phyloP scores from a whole-genome alignment of 2,797 vertebrate species.

The Masticophis lateralis region DNA sequence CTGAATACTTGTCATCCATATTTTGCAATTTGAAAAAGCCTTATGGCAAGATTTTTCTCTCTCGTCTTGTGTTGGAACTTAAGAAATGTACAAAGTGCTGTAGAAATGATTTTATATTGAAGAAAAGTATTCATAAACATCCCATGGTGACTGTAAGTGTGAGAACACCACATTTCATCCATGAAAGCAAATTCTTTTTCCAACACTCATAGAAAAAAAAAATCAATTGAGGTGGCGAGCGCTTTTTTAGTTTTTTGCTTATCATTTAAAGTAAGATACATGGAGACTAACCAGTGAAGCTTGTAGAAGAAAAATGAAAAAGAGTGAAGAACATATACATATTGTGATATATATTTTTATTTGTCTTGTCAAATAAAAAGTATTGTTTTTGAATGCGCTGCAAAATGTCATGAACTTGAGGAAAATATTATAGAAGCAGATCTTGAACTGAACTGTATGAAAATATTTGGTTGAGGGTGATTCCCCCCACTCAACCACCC shows the following conservation, averaged over 20 bases:
- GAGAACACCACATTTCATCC: not conserved
- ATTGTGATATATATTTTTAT: not conserved
- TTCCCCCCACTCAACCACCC: rapidly evolving
- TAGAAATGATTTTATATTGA: not conserved
- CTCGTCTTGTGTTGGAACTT: not conserved
- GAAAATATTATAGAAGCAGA: not conserved
- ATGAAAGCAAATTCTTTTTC: not conserved
- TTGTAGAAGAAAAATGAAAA: not conserved
- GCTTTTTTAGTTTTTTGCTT: not conserved
- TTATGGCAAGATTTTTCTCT: not conserved
- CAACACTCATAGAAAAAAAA: not conserved
- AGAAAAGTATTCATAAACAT: not conserved
- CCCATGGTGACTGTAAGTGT: not conserved
- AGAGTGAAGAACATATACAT: not conserved
- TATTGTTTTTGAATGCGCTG: not conserved
- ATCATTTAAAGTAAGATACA: not conserved
- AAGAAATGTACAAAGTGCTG: not conserved
- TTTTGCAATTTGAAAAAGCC: not conserved
- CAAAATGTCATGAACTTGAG: not conserved
- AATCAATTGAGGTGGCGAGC: not conserved
- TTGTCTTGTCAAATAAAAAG: not conserved
- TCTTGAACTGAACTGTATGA: not conserved
- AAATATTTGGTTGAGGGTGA: not conserved
- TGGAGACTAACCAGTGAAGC: not conserved
- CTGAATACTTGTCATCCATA: not conserved